Evolutionary conservation across 2,113 vertebrate species (phyloP).

Genomic region (Eptesicus fuscus): DNA sequence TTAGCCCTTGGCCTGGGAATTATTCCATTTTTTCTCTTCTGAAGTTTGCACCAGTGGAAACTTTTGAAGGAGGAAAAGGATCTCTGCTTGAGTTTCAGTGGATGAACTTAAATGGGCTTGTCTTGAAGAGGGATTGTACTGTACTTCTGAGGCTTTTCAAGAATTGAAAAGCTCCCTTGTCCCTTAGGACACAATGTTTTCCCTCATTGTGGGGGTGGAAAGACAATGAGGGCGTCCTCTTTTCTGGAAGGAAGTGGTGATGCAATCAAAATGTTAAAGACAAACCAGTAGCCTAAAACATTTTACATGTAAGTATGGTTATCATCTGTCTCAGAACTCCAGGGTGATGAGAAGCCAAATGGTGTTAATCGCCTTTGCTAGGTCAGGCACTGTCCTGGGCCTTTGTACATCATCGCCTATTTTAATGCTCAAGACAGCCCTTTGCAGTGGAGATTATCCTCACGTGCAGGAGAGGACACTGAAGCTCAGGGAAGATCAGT

Average conservation of each 20-base stretch:
- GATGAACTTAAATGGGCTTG: neutral
- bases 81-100: neutral
- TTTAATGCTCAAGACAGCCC: neutral
- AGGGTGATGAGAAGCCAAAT: neutral
- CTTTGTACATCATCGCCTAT: neutral
- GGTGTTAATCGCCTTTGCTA: rapidly evolving
- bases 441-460: neutral
- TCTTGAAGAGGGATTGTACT: neutral
- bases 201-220: neutral
- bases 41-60: constrained; percentile 43
- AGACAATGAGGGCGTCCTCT: neutral
- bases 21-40: constrained; percentile 43
- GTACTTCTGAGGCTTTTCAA: neutral
- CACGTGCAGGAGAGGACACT: neutral
- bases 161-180: constrained; percentile 33
- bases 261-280: neutral
- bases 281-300: neutral
- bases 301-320: neutral
- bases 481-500: neutral
- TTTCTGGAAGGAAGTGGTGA: neutral
- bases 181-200: neutral
- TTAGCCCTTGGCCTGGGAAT: constrained; percentile 61
- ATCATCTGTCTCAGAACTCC: neutral
- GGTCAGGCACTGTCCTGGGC: neutral
- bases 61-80: constrained; percentile 44